A percentile compares a stretch with the other conserved stretches of the same genome.
phyloP scores from a whole-genome alignment of 2,113 vertebrate species.

The Alligator sinensis region DNA sequence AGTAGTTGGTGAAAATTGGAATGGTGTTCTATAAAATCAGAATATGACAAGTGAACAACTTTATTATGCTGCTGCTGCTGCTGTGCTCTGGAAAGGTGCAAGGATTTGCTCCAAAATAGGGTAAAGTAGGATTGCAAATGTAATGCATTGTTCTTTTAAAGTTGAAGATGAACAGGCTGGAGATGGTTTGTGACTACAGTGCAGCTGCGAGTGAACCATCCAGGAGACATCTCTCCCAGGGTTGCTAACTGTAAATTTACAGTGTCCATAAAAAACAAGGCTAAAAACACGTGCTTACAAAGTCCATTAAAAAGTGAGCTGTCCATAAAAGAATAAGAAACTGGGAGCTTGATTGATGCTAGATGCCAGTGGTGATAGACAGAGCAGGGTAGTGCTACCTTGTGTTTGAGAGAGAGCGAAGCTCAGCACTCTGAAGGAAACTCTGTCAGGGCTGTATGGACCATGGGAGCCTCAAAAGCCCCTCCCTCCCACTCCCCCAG shows the following conservation, averaged over 20 bases:
- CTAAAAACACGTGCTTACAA: too few relatives aligned
- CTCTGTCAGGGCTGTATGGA: too few relatives aligned
- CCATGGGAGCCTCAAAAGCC: too few relatives aligned
- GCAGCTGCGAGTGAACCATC: background rate
- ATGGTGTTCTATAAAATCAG: background rate
- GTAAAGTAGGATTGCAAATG: slow-evolving; percentile 59
- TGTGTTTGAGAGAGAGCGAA: too few relatives aligned
- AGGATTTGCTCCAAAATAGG: slow-evolving; percentile 33
- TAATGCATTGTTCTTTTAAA: slow-evolving; percentile 31
- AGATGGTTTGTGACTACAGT: background rate
- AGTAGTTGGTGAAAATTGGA: slow-evolving; percentile 39
- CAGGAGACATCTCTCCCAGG: background rate
- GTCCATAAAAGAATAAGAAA: too few relatives aligned
- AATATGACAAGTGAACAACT: slow-evolving; percentile 49
- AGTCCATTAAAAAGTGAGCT: too few relatives aligned
- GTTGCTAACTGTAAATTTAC: too few relatives aligned
- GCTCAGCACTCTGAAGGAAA: too few relatives aligned
- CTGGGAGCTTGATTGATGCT: background rate
- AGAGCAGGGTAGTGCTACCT: too few relatives aligned
- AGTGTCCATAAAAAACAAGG: too few relatives aligned
- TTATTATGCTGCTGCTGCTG: background rate
- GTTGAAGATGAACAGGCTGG: slow-evolving; percentile 45
- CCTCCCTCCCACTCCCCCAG: too few relatives aligned
- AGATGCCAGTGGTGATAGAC: too few relatives aligned
- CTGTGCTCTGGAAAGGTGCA: background rate